phyloP scores from a whole-genome alignment of 35 echinoderm and acorn worm species.

The Holothuria glaberrima region DNA sequence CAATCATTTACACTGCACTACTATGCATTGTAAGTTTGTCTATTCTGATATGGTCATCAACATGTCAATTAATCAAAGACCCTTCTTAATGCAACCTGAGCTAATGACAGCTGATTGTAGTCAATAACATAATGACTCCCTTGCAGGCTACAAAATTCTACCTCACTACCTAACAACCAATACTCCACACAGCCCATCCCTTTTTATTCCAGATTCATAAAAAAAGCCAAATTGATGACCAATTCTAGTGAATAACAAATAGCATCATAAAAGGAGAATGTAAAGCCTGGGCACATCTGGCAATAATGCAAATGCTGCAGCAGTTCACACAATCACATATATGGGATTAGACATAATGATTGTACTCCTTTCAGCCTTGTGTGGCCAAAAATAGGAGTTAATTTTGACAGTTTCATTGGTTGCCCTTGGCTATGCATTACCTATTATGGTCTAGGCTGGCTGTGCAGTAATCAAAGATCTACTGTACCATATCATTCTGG shows the following conservation, averaged over 20 bases:
- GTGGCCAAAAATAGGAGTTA: constrained; percentile 24
- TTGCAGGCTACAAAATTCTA: too few relatives aligned
- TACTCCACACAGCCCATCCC: too few relatives aligned
- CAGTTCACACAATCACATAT: constrained; percentile 23
- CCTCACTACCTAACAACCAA: too few relatives aligned
- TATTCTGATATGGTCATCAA: too few relatives aligned
- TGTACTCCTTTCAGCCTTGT: neutral
- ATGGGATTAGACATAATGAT: constrained; percentile 11
- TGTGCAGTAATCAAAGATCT: constrained; percentile 18
- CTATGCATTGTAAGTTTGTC: too few relatives aligned
- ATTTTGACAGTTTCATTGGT: constrained; percentile 32
- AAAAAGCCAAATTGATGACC: constrained; percentile 28
- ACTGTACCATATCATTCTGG: neutral
- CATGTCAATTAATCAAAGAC: too few relatives aligned
- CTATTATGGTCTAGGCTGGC: neutral
- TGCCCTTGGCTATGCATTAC: constrained; percentile 52
- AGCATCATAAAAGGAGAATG: too few relatives aligned
- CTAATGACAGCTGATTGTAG: too few relatives aligned
- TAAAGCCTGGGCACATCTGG: constrained; percentile 21
- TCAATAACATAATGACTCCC: too few relatives aligned
- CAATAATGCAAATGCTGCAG: constrained; percentile 42
- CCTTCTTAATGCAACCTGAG: too few relatives aligned
- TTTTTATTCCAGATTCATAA: too few relatives aligned
- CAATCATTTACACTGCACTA: too few relatives aligned
- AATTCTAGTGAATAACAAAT: neutral